phyloP scores from a whole-genome alignment of 2,113 vertebrate genomes.

The Martes martes region DNA sequence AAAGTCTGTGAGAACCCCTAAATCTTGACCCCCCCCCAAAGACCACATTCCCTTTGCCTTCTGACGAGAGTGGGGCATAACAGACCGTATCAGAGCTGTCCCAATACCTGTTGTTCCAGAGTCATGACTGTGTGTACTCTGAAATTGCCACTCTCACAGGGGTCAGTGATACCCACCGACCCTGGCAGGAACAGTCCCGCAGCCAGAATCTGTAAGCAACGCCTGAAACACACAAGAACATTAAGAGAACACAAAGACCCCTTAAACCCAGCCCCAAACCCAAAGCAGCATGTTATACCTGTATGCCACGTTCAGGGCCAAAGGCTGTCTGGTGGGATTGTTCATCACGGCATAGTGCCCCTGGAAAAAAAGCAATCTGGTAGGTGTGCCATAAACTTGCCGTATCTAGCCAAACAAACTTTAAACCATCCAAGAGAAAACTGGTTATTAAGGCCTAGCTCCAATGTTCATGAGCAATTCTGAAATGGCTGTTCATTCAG shows the following conservation, averaged over 20 bases:
- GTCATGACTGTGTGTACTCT: slow-evolving; percentile 98
- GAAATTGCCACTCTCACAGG: slow-evolving; percentile 97
- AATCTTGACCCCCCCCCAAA: neutral
- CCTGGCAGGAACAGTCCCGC: slow-evolving; percentile 96
- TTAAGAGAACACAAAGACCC: rapidly evolving
- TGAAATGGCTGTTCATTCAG: neutral
- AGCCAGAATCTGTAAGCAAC: slow-evolving; percentile 96
- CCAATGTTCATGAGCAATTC: neutral
- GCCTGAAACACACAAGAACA: slow-evolving; percentile 74
- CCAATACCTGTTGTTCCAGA: slow-evolving; percentile 93
- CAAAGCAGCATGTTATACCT: slow-evolving; percentile 80
- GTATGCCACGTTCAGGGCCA: slow-evolving; percentile 96
- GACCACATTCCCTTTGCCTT: neutral
- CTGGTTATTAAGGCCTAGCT: neutral
- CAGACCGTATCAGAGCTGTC: neutral
- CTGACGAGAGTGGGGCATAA: neutral
- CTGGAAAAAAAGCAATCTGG: slow-evolving; percentile 76
- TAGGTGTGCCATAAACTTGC: neutral
- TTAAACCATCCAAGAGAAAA: neutral
- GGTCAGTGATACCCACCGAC: slow-evolving; percentile 96
- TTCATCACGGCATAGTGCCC: slow-evolving; percentile 99
- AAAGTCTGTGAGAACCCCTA: neutral
- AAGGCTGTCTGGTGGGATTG: slow-evolving; percentile 95
- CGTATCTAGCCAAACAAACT: neutral
- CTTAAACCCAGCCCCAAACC: neutral